Base-by-base conservation (phyloP, 2,113 vertebrate species). In the Acrocephalus kingi region DNA sequence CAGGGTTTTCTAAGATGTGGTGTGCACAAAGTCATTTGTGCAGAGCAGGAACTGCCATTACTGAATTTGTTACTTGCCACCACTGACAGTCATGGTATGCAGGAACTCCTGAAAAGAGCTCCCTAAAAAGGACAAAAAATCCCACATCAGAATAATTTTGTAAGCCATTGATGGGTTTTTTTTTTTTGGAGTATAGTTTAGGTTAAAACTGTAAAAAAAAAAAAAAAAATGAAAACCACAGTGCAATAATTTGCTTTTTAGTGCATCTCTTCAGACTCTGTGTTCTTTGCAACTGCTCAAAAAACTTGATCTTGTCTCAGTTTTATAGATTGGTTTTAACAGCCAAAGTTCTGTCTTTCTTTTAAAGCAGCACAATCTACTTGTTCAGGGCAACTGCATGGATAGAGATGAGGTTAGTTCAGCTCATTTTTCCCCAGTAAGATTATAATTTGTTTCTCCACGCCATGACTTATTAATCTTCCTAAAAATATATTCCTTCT, bases 391-490 rank as follows among this genome's bases (percentile, higher is more conserved):
- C 28, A 86, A 74, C 46, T 90, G 73, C 56, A 2, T 41, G 61
- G 85, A 43, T 61, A 68, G 73, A 84, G 86, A 90, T 75, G 73
- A 82, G 54, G 76, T 81, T 80, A 78, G 76, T 92, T 88, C 67
- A 89, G 79, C 90, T 96, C 51, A 46, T 95, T 90, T 92, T 91
- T 13, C 64, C n/a, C 69, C 41, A 49, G 58, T 59, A 63, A 86
- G 52, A 74, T 86, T 90, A 68, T 75, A 90, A 95, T 89, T 96
- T 93, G 54, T 93, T 95, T 94, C 88, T 90, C 74, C 81, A 76
- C 31, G 35, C 91, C 86, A 86, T 2, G 55, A 97, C 45, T 89
- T 96, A 95, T 76, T 95, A 93, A 94, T 96, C 90, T 71, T 84
- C 58, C 84, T 62, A 80, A 93, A 96, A 96, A 96, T 61, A 45